Evolutionary conservation across 2,888 invertebrate genomes (phyloP).

Genomic region (Diaperis boleti): DNA sequence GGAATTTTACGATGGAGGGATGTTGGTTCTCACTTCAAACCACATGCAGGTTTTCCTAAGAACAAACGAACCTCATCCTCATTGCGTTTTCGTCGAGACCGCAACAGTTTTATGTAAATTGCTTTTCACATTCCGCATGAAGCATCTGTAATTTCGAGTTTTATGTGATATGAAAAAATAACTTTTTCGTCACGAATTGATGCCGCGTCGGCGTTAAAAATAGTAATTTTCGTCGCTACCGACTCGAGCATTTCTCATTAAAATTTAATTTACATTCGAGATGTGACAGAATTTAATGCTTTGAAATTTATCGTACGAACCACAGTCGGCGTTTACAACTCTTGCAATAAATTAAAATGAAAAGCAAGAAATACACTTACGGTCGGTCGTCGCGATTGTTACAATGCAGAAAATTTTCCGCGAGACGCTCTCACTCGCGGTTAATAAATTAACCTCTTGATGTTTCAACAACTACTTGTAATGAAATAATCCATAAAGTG

Average conservation of each 20-base stretch:
- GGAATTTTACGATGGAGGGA: no score
- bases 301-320: background rate
- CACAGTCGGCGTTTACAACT: slow-evolving; percentile 1
- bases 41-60: no score
- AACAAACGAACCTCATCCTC: background rate
- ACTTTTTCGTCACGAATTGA: background rate
- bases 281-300: slow-evolving; percentile 4
- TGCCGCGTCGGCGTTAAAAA: background rate
- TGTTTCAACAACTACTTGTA: slow-evolving; percentile 15
- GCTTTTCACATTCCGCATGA: background rate
- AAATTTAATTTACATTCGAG: slow-evolving; percentile 1
- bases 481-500: slow-evolving; percentile 20
- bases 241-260: slow-evolving; percentile 6
- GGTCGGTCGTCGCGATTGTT: background rate
- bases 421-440: background rate
- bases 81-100: background rate
- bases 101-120: slow-evolving; percentile 4
- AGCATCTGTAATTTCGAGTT: background rate
- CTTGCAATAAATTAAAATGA: slow-evolving; percentile 4
- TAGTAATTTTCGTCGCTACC: slow-evolving; percentile 10
- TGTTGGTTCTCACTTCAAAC: no score
- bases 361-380: slow-evolving; percentile 1
- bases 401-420: background rate
- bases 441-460: slow-evolving; percentile 9
- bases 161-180: background rate